Percentiles rank a stretch among this genome's conserved stretches.
Evolutionary conservation across 2,888 invertebrate genomes (phyloP).

Genomic region (Macrosiphum euphorbiae): DNA sequence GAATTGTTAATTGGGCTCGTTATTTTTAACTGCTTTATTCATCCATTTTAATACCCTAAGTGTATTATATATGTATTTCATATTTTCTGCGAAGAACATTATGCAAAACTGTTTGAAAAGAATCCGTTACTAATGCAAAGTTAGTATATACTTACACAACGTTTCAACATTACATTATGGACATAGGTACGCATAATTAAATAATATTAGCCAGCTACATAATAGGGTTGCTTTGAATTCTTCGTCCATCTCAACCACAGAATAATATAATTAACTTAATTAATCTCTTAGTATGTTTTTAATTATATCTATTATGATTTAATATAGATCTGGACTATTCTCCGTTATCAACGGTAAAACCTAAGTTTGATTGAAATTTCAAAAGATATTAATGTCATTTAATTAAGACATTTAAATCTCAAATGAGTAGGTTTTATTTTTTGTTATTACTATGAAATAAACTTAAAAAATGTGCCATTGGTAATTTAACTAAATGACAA

Average conservation of each 20-base stretch:
- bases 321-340: not conserved
- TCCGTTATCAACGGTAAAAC: not conserved
- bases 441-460: not conserved
- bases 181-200: not conserved
- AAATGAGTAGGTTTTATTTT: not conserved
- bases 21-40: not conserved
- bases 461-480: not conserved
- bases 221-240: not conserved
- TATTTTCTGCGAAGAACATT: not conserved
- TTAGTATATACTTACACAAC: not conserved
- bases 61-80: not conserved
- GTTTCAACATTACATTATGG: not conserved
- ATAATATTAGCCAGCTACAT: not conserved
- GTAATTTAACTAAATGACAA: not conserved
- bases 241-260: not conserved
- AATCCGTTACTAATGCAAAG: not conserved
- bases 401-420: not conserved
- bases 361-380: not conserved
- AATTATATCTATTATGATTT: not conserved
- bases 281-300: not conserved
- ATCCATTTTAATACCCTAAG: not conserved
- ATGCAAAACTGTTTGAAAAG: not conserved
- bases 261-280: not conserved
- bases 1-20: not conserved
- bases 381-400: not conserved